Evolutionary conservation across 2,797 vertebrate genomes (phyloP).

Genomic region (Garrulus glandarius): DNA sequence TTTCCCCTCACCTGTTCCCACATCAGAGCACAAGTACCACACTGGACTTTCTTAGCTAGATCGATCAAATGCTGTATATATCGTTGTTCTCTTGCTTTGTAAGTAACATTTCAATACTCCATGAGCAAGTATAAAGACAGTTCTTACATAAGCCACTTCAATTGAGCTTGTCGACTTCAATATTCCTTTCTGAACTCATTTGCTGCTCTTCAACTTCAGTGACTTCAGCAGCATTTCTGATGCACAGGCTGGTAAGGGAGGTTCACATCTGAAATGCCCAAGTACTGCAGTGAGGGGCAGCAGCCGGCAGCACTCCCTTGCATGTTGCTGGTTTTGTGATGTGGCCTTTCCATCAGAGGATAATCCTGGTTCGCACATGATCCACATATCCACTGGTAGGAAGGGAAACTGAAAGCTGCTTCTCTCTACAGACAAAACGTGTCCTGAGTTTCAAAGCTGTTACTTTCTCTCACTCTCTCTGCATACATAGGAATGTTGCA

Average conservation of each 20-base stretch:
- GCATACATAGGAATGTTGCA: neutral
- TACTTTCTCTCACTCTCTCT: neutral
- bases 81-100: neutral
- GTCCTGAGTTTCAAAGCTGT: neutral
- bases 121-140: neutral
- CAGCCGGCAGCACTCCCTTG: accelerated
- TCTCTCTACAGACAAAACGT: neutral
- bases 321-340: neutral
- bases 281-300: neutral
- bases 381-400: neutral
- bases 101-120: neutral
- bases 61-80: neutral
- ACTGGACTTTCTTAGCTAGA: neutral
- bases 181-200: neutral
- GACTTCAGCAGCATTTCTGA: neutral
- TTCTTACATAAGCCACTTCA: neutral
- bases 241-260: neutral
- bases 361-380: neutral
- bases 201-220: neutral
- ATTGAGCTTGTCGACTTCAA: neutral
- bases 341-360: neutral
- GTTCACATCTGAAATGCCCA: neutral
- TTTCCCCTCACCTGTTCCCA: neutral
- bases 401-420: neutral
- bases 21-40: accelerated